A percentile compares a stretch with the other conserved stretches of the same genome.
Conservation (phyloP, 2,113 vertebrate species). For the Syrrhaptes paradoxus region DNA sequence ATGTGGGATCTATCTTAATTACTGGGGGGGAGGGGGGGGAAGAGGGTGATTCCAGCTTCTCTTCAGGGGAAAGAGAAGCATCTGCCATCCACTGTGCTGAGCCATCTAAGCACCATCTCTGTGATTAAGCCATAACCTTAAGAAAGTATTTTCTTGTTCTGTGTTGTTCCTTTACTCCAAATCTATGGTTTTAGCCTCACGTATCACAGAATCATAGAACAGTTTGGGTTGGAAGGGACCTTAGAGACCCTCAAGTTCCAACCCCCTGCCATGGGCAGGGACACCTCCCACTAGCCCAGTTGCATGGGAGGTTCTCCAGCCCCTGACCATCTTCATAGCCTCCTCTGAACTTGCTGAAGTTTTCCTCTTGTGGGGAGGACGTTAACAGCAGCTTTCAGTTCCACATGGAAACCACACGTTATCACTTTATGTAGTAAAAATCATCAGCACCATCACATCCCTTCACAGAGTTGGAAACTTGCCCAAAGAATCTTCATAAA, state of each 20-base stretch:
- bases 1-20: neutral
- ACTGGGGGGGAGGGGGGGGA: neutral
- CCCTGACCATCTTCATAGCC: too few relatives aligned
- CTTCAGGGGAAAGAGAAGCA: neutral
- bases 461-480: neutral
- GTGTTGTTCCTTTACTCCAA: neutral
- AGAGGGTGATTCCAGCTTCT: neutral
- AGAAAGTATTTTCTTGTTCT: neutral
- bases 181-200: neutral
- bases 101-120: neutral
- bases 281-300: too few relatives aligned
- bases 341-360: neutral
- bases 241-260: too few relatives aligned
- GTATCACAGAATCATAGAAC: too few relatives aligned
- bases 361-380: neutral
- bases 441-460: neutral
- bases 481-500: neutral
- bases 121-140: neutral
- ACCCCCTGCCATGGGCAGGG: too few relatives aligned
- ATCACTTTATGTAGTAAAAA: accelerated
- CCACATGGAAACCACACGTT: neutral
- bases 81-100: neutral
- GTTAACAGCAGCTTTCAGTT: neutral
- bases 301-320: too few relatives aligned
- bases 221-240: too few relatives aligned